Evolutionary conservation across 2,797 vertebrate genomes (phyloP), one percentile per base, ranked within the genome.

Genomic region (Sebastes hopkinsi): DNA sequence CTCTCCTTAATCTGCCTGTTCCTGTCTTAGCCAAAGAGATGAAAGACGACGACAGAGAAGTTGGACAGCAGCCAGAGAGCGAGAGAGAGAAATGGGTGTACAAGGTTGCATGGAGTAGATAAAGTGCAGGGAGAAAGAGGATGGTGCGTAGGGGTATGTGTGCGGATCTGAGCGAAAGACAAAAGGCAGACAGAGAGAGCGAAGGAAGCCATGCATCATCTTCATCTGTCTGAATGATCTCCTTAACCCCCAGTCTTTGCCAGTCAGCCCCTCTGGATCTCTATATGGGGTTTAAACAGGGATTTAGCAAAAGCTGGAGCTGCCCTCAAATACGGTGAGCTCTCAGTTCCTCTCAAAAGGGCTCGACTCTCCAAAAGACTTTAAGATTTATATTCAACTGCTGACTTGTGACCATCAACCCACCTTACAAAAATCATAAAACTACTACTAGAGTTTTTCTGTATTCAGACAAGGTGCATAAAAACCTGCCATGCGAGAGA

Each of bases 171-270:
- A 68, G 67, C 67, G 61, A 42, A 20, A 65, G 46, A 81, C 65
- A 80, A 79, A 79, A 83, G 80, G 20, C 42, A 85, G 77, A 62
- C 34, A 20, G 59, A 77, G 50, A 80, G 62, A 69, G 73, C 58
- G 52, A 66, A 59, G 73, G 77, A 76, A 79, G 70, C 68, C 62
- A 72, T 86, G 77, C 85, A 86, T 89, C 82, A 81, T 85, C 86
- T 87, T 90, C 88, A 90, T 89, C 87, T 91, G 84, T 84, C 76
- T 84, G 81, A 87, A 89, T 88, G 81, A 93, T 89, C 89, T 92
- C 73, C 80, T 76, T 90, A 92, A 91, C 86, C 83, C 88, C 68
- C 5, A 29, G 80, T 80, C 79, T 92, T 86, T 81, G 72, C 69
- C 70, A 78, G 66, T 78, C 82, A 86, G 80, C 78, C 85, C 69